Conservation (phyloP, 2,113 vertebrate species). For the Copsychus sechellarum region DNA sequence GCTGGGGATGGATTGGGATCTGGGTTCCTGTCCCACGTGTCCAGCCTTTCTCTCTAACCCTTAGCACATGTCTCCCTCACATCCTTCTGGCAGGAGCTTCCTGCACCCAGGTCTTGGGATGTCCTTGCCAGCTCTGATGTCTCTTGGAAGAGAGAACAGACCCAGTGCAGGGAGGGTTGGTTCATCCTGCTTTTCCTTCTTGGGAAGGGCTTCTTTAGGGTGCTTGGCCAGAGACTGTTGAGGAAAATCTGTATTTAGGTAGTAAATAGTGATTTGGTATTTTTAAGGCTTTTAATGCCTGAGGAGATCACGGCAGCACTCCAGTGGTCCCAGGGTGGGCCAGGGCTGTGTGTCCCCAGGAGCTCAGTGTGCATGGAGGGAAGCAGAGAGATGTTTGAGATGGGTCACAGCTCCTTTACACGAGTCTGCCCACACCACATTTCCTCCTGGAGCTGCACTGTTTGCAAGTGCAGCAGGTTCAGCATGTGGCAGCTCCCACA, state of each 20-base stretch:
- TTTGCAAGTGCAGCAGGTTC: neutral
- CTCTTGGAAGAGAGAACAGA: neutral
- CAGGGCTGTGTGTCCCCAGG: neutral
- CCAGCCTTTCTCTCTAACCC: neutral
- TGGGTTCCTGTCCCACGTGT: neutral
- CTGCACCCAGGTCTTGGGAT: neutral
- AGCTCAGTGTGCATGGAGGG: neutral
- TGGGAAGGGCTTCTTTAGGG: neutral
- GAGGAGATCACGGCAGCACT: neutral
- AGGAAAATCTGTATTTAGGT: neutral
- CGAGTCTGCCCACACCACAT: neutral
- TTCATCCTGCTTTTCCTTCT: neutral
- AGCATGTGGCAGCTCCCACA: neutral
- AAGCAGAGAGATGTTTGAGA: neutral
- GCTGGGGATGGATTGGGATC: neutral
- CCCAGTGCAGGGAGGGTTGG: rapidly evolving
- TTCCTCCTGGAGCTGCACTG: rapidly evolving
- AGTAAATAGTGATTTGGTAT: neutral
- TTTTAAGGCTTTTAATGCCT: neutral
- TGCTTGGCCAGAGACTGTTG: neutral
- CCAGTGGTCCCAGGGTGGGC: neutral
- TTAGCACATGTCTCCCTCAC: neutral
- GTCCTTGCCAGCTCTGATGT: neutral
- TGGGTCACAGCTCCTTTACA: neutral
- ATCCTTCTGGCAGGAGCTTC: neutral